Evolutionary conservation across 92 coral and sea anemone genomes (phyloP).

Genomic region (Parazoanthus atlanticus): DNA sequence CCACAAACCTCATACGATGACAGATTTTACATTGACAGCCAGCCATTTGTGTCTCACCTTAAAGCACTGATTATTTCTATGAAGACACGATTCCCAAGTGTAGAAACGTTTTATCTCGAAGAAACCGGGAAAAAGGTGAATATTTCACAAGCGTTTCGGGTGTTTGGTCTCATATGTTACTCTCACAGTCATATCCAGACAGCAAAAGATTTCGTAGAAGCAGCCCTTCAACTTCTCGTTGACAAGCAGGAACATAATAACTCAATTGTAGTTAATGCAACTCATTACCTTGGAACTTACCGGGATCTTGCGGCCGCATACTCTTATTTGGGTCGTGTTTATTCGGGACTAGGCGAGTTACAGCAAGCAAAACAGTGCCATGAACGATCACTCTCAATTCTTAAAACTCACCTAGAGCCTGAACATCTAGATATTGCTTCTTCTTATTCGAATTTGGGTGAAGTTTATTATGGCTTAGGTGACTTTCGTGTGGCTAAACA

Average conservation of each 20-base stretch:
- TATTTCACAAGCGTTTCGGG: neutral
- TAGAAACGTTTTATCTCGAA: neutral
- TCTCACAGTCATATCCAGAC: neutral
- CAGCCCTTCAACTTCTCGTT: conserved; percentile 3
- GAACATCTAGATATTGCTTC: neutral
- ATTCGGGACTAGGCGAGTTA: conserved; percentile 6
- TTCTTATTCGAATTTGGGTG: neutral
- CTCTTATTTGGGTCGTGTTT: neutral
- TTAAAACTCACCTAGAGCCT: neutral
- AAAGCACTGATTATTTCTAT: neutral
- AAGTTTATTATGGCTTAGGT: neutral
- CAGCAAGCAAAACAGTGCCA: conserved; percentile 30
- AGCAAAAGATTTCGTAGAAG: neutral
- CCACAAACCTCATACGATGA: neutral
- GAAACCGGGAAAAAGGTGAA: neutral
- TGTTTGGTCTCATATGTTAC: neutral
- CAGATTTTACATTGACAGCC: conserved; percentile 18
- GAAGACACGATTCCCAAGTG: conserved; percentile 6
- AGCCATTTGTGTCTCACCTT: conserved; percentile 20
- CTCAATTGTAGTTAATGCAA: neutral
- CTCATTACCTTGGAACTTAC: neutral
- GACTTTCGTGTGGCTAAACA: neutral
- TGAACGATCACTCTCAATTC: neutral
- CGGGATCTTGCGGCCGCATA: neutral
- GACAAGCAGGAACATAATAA: neutral